Evolutionary conservation across 2,888 invertebrate genomes (phyloP).

Genomic region (Monoplex corrugatus): DNA sequence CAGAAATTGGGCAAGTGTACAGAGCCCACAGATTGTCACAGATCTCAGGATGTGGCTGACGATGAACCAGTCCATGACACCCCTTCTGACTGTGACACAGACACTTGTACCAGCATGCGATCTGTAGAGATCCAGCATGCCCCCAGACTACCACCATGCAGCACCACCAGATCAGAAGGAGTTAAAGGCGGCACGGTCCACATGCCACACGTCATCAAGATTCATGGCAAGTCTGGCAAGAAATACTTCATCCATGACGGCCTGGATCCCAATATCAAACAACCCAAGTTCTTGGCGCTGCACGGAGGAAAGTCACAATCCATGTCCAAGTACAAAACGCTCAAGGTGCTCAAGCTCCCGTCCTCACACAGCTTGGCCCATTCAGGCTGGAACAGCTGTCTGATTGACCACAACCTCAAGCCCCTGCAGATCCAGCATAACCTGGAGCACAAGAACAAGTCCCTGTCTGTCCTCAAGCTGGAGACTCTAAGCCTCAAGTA

Average conservation of each 20-base stretch:
- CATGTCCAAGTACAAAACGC: background rate
- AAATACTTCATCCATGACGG: conserved; percentile 16
- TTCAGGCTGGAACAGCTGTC: background rate
- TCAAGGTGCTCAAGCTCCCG: conserved; percentile 8
- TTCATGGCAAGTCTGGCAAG: conserved; percentile 7
- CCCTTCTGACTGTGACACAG: background rate
- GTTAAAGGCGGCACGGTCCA: background rate
- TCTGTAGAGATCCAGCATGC: background rate
- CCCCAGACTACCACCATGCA: background rate
- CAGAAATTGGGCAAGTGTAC: background rate
- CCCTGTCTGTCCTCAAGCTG: conserved; percentile 18
- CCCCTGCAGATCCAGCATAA: conserved; percentile 40
- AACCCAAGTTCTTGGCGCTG: background rate
- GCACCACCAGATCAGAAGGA: background rate
- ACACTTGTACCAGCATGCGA: too few species aligned
- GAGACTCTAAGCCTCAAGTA: conserved; percentile 31
- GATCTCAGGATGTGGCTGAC: background rate
- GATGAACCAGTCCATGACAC: background rate
- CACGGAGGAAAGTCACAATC: background rate
- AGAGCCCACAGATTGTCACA: background rate
- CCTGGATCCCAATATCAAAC: background rate
- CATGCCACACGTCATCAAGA: conserved; percentile 14
- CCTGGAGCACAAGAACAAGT: conserved; percentile 40
- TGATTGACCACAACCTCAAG: conserved; percentile 41
- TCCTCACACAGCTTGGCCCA: background rate